Evolutionary conservation across 2,113 vertebrate genomes (phyloP).

Genomic region (Perca schrenkii): DNA sequence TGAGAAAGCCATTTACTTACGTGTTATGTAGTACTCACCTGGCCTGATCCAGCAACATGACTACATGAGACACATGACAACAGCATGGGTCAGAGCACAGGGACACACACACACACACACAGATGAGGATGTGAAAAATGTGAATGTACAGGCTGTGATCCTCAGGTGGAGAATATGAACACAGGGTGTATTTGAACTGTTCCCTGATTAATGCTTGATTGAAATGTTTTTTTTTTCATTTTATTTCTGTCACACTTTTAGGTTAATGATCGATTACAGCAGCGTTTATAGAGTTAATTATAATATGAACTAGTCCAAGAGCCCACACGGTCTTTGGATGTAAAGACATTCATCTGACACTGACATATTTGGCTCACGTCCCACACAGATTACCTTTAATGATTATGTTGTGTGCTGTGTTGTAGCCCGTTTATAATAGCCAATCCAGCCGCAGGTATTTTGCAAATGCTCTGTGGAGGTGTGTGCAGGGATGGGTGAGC

Average conservation of each 20-base stretch:
- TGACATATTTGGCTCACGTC: conserved; percentile 35
- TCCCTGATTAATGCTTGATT: not conserved
- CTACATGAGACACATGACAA: conserved; percentile 63
- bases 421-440: conserved; percentile 26
- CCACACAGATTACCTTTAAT: conserved; percentile 54
- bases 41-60: conserved; percentile 41
- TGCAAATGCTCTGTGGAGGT: conserved; percentile 27
- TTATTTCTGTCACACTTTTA: not conserved
- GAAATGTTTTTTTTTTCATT: conserved; percentile 11
- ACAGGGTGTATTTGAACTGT: not conserved
- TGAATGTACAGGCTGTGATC: not conserved
- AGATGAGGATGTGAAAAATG: conserved; percentile 15
- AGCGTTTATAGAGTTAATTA: conserved; percentile 16
- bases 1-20: conserved; percentile 30
- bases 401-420: conserved; percentile 36
- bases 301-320: not conserved
- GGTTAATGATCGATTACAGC: conserved; percentile 3
- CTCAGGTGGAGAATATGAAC: not conserved
- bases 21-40: conserved; percentile 53
- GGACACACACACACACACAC: conserved; percentile 70
- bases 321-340: not conserved
- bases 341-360: conserved; percentile 18
- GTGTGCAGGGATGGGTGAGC: conserved; percentile 9
- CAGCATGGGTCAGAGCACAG: conserved; percentile 70
- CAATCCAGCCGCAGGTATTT: conserved; percentile 34